Conservation (phyloP, 2,888 invertebrate species). For the Folsomia candida region DNA sequence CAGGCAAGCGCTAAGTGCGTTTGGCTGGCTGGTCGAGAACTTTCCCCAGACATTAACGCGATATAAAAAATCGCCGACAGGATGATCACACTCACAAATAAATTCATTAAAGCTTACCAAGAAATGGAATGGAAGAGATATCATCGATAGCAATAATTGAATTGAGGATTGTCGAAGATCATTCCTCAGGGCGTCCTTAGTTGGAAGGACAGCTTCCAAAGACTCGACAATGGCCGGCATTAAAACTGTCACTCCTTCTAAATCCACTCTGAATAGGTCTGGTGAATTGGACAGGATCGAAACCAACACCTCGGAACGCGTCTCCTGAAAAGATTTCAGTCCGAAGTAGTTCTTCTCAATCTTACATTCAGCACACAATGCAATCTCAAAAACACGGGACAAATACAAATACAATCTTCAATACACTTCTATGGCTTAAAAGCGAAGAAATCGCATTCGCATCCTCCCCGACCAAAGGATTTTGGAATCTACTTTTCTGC, state of each 20-base stretch:
- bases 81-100: conserved; percentile 9
- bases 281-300: conserved; percentile 82
- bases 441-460: conserved; percentile 6
- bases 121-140: conserved; percentile 91
- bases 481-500: conserved; percentile 10
- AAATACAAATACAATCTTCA: conserved; percentile 16
- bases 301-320: conserved; percentile 67
- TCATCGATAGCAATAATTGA: conserved; percentile 82
- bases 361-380: conserved; percentile 12
- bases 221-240: conserved; percentile 87
- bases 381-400: conserved; percentile 12
- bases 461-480: conserved; percentile 13
- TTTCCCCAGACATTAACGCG: too few species aligned
- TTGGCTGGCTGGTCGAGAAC: too few species aligned
- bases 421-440: conserved; percentile 6
- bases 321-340: conserved; percentile 44
- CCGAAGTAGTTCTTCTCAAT: not conserved
- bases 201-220: conserved; percentile 84
- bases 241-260: conserved; percentile 87
- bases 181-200: conserved; percentile 74
- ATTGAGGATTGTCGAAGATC: conserved; percentile 88
- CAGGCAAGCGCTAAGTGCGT: too few species aligned
- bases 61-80: too few species aligned
- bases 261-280: conserved; percentile 83
- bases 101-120: conserved; percentile 56